phyloP scores from a whole-genome alignment of 2,888 invertebrate species.

The Ophion obscuratus region DNA sequence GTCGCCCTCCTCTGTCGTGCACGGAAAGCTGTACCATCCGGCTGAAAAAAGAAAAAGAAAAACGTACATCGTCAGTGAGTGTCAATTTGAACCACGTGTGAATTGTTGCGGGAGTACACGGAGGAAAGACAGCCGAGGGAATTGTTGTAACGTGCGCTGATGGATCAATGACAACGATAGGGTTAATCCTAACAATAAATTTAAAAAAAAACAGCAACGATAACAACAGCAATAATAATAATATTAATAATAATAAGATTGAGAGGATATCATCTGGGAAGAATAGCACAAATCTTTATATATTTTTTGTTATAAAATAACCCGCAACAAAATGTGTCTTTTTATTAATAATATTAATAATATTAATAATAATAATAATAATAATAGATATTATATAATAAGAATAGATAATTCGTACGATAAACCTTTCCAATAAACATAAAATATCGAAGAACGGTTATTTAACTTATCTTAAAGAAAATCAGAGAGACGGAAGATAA shows the following conservation, averaged over 20 bases:
- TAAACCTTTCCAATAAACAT: slow-evolving; percentile 72
- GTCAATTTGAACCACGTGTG: slow-evolving; percentile 41
- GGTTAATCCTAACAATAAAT: slow-evolving; percentile 47
- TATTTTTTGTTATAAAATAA: slow-evolving; percentile 75
- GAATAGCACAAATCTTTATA: slow-evolving; percentile 50
- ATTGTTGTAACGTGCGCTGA: slow-evolving; percentile 17
- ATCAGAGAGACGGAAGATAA: slow-evolving; percentile 67
- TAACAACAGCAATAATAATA: slow-evolving; percentile 10
- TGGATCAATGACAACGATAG: slow-evolving; percentile 54
- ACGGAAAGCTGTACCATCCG: slow-evolving; percentile 68
- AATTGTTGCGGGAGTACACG: neutral
- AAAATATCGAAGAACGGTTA: slow-evolving; percentile 69
- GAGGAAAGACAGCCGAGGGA: slow-evolving; percentile 10
- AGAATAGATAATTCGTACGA: slow-evolving; percentile 70
- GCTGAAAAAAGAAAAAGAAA: slow-evolving; percentile 74
- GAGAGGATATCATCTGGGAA: slow-evolving; percentile 36
- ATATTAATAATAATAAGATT: slow-evolving; percentile 14
- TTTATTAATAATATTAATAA: slow-evolving; percentile 73
- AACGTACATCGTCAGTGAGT: slow-evolving; percentile 58
- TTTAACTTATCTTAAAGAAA: slow-evolving; percentile 60
- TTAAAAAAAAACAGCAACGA: slow-evolving; percentile 1
- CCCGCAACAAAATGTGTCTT: slow-evolving; percentile 80
- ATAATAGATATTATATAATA: slow-evolving; percentile 62
- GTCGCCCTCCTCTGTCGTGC: slow-evolving; percentile 63
- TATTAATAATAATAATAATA: slow-evolving; percentile 65